Base-by-base conservation (phyloP, 2,888 invertebrate genomes). In the Metalampra italica region DNA sequence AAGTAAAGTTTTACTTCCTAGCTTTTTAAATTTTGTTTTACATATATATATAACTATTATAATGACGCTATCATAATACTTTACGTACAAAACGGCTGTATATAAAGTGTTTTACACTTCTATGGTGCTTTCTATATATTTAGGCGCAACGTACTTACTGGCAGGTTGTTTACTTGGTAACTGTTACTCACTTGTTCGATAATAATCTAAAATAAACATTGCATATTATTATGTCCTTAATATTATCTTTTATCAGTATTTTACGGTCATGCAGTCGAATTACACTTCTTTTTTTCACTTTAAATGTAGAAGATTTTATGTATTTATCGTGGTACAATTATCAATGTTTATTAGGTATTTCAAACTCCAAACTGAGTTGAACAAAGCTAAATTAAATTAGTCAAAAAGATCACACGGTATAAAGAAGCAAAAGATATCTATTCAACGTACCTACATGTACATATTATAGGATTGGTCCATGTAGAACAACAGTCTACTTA, bases 81-180 rank as follows among this genome's bases (percentile, higher is more conserved):
- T n/a, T 41, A 3, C 41, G 7, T 29, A 41, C 9, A 29, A 29
- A 22, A 39, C 39, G 22, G 45, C 29, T 45, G 45, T 41, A n/a
- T 45, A 45, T 9, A 29, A 55, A 55, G 51, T 57, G 49, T 58
- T 60, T 60, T 59, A 61, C 59, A 67, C 53, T 63, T 68, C 57
- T 66, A 70, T 74, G 77, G 77, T 78, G 77, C 78, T 78, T 75
- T 53, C 54, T 62, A 54, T 59, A 60, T 53, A 48, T 57, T 53
- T 71, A 66, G 64, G 70, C 68, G 63, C 68, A 68, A 66, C 61
- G 68, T 73, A 75, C 71, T 74, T 75, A 68, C 39, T 15, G 15
- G 1, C 39, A 39, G 39, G 15, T 15, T 15, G 13, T 39, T 8
- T 39, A 39, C n/a, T 36, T 36, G n/a, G 36, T 32, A 32, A 22